These are phyloP conservation scores for Pecten maximus DNA, from an alignment of 2,888 invertebrate species.

Conservation along the genomic window DNA sequence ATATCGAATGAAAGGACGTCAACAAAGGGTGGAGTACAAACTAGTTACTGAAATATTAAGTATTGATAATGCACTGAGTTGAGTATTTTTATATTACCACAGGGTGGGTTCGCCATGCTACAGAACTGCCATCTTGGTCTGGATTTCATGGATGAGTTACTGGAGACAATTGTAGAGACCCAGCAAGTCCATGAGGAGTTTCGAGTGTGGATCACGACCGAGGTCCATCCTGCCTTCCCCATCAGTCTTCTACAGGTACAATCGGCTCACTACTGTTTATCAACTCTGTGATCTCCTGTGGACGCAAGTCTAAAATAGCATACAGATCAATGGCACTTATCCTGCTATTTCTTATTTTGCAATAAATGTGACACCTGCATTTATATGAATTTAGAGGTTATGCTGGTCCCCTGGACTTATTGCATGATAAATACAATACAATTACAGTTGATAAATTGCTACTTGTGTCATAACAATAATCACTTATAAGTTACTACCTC, in stretches of 20 bases:
- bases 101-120: constrained; percentile 90
- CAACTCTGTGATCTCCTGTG: neutral
- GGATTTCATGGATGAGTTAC: constrained; percentile 91
- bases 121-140: constrained; percentile 95
- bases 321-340: no score
- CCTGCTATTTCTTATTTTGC: no score
- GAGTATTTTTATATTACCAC: constrained; percentile 14
- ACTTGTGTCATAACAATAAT: no score
- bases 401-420: no score
- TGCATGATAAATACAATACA: no score
- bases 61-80: neutral
- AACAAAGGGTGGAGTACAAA: no score
- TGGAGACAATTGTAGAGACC: constrained; percentile 83
- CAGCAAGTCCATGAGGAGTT: constrained; percentile 86
- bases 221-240: constrained; percentile 90
- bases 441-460: no score
- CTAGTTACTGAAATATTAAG: no score
- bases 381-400: no score
- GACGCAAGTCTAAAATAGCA: neutral
- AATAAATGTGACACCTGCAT: no score
- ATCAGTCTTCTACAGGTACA: constrained; percentile 89
- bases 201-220: constrained; percentile 94
- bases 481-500: no score
- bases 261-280: neutral
- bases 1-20: no score